A percentile compares a stretch with the other conserved stretches of the same genome.
Evolutionary conservation across 2,797 vertebrate genomes (phyloP).

Genomic region (Chiloscyllium punctatum): DNA sequence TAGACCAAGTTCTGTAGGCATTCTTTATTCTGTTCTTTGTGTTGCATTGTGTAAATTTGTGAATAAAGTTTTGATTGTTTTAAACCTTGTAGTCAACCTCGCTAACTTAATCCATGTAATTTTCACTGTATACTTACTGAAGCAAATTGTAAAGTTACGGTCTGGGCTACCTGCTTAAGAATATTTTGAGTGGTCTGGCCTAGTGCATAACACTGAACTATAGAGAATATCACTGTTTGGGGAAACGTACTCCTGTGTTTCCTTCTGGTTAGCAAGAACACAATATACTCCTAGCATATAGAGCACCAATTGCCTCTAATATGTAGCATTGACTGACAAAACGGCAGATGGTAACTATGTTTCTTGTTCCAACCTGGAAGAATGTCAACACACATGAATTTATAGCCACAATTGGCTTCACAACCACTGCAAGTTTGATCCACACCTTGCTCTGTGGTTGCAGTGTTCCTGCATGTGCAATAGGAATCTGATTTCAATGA

Average conservation of each 20-base stretch:
- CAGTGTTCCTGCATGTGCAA: not conserved
- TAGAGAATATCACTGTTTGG: too few species aligned
- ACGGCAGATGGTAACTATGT: not conserved
- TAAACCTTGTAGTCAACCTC: too few species aligned
- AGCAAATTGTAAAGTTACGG: too few species aligned
- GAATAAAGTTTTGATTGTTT: too few species aligned
- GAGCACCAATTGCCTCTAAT: not conserved
- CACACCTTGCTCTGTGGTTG: not conserved
- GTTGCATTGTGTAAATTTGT: too few species aligned
- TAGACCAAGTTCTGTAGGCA: too few species aligned
- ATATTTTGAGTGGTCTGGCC: too few species aligned
- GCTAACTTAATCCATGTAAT: too few species aligned
- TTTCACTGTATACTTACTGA: too few species aligned
- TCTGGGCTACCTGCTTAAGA: too few species aligned
- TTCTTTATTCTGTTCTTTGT: too few species aligned
- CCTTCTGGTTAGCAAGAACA: not conserved
- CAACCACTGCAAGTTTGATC: not conserved
- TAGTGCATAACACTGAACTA: not conserved
- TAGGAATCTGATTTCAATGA: not conserved
- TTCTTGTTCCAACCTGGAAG: not conserved
- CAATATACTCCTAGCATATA: not conserved
- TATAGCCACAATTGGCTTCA: not conserved
- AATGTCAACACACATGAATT: not conserved
- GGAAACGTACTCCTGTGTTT: not conserved
- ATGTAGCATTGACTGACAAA: not conserved